Base-by-base conservation (phyloP, 2,888 invertebrate species). In the Sisyra terminalis region DNA sequence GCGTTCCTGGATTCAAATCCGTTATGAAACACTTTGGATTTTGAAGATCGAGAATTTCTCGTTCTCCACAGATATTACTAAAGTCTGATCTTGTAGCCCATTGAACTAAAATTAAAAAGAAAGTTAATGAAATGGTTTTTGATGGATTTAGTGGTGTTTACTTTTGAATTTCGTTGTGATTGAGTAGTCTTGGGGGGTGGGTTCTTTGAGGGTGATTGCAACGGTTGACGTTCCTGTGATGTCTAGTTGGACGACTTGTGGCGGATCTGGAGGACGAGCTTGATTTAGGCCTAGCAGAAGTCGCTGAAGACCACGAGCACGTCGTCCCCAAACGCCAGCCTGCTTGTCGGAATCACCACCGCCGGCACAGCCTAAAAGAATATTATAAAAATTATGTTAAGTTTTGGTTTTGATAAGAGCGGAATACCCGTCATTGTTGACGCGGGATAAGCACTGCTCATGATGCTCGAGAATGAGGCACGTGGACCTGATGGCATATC, bases 151-250 rank as follows among this genome's bases (percentile, higher is more conserved):
- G n/a, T 36, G n/a, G 40, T n/a, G 49, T 56, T 59, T 62, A 89
- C 88, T 82, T 79, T 81, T 89, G 61, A 85, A 93, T 65, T 90
- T 90, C 30, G 92, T 93, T 52, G 85, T 78, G 45, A 90, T 78
- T 10, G 85, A 76, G 13, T 82, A 79, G 54, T 86, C 87, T 48
- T 65, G 65, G 46, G 67, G 65, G 36, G 78, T 75, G 15, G 81
- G 80, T 54, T 81, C 78, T 45, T 78, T 71, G 53, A 83, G 75
- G 47, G 75, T 69, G 14, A 65, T 65, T 2, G 67, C 58, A 40
- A 88, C 75, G 0, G 79, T 72, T 46, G 76, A 76, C 14, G 78
- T 75, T 36, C 83, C 81, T 18, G 80, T 79, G 7, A 81, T 78
- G 53, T 84, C 83, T 32, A 90, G 69, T 8, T 77, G 78, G 1